phyloP scores from a whole-genome alignment of 2,113 vertebrate species.

The Falco punctatus region DNA sequence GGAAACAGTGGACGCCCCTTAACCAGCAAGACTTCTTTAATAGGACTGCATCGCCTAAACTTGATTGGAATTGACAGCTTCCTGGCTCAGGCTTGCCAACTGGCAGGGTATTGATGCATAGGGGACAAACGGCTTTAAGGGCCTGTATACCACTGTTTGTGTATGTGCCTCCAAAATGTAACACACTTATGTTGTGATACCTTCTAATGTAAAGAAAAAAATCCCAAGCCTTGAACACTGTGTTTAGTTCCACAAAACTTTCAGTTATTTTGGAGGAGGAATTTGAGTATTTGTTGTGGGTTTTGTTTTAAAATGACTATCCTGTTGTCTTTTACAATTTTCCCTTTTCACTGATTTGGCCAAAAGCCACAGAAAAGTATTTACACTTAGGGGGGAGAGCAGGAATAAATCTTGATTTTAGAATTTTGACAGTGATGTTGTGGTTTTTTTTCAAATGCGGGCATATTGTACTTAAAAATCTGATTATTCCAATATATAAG shows the following conservation, averaged over 20 bases:
- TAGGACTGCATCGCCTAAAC: constrained; percentile 86
- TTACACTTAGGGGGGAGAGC: not conserved
- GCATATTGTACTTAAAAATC: not conserved
- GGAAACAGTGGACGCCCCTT: constrained; percentile 92
- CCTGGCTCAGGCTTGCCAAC: constrained; percentile 93
- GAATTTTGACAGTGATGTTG: not conserved
- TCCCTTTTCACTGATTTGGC: not conserved
- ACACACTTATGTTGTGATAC: constrained; percentile 23
- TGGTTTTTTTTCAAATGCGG: too few species aligned
- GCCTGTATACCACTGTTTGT: constrained; percentile 77
- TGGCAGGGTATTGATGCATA: constrained; percentile 84
- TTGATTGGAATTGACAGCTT: constrained; percentile 98
- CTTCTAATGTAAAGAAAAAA: not conserved
- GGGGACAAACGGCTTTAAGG: constrained; percentile 79
- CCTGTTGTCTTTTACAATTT: not conserved
- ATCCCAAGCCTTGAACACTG: not conserved
- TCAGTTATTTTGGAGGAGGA: not conserved
- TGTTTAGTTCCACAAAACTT: not conserved
- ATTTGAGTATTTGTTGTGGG: not conserved
- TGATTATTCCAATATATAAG: not conserved
- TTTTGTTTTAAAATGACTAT: not conserved
- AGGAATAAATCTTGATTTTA: not conserved
- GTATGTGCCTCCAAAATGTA: constrained; percentile 70
- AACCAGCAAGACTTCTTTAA: constrained; percentile 88
- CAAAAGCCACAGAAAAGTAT: not conserved